Evolutionary conservation across 2,113 vertebrate species (phyloP), one percentile per base, ranked within the genome.

Genomic region (Hemichromis elongatus): DNA sequence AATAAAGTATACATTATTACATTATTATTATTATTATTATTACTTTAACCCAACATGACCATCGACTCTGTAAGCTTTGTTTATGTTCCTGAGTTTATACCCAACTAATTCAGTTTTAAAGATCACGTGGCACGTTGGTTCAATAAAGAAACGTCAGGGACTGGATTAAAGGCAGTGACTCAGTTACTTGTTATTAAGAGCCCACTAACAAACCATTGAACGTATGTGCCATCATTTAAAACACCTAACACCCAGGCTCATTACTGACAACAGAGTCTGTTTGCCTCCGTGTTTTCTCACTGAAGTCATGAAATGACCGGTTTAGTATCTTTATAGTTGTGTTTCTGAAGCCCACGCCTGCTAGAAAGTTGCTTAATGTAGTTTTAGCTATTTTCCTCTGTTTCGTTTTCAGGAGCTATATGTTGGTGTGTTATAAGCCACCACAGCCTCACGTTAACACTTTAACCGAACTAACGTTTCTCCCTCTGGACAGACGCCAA

Each of bases 401-500:
- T 45, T 78, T 35, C 33, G n/a, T 55, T 37, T 37, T 37, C 19
- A 9, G 5, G 30, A 54, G 47, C 30, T 37, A 13, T 68, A 28
- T 50, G 18, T 63, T 63, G 18, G 9, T 13, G 9, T 26, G 63
- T 68, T 42, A 68, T 24, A 68, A 16, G 12, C 9, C 33, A 1
- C 19, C 61, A 40, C n/a, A 13, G 37, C 26, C 35, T 19, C 68
- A 30, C 4, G 26, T 50, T 30, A 50, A 12, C 68, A 3, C 42
- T 73, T 47, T 73, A 73, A 73, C 14, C 9, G 24, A 73, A 47
- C 7, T 9, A 6, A 30, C 42, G 68, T 33, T 57, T 21, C 7
- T 33, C 1, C 5, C 9, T 63, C 18, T 37, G 19, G 7, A 4
- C 92, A 99, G 98, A 99, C 92, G 98, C 98, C 94, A 99, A 99